These are phyloP conservation scores for Smittia aterrima DNA, from an alignment of 2,888 invertebrate species.

Conservation along the genomic window DNA sequence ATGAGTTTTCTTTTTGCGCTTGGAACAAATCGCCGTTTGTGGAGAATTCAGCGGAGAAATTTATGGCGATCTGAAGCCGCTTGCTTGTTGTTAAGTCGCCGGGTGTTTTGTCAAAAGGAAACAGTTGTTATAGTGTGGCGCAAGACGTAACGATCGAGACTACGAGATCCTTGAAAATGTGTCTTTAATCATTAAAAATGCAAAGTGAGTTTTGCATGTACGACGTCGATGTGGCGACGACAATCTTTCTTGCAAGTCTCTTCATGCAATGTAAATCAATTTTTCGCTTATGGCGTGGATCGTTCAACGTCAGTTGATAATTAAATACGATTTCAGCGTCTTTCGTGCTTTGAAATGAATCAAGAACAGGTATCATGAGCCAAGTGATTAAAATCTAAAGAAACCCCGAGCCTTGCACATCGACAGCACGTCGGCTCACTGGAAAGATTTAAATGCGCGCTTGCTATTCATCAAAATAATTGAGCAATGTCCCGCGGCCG, in stretches of 20 bases:
- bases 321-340: constrained; percentile 23
- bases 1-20: neutral
- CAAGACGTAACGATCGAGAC: neutral
- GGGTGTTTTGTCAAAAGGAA: constrained; percentile 1
- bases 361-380: constrained; percentile 5
- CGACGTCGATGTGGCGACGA: neutral
- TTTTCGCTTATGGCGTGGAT: constrained; percentile 39
- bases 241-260: neutral
- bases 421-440: neutral
- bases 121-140: too few relatives aligned
- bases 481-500: constrained; percentile 27
- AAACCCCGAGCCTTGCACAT: neutral
- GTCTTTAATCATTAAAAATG: constrained; percentile 20
- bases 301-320: constrained; percentile 39
- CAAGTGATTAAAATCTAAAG: constrained; percentile 25
- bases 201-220: neutral
- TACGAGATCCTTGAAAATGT: constrained; percentile 7
- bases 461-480: constrained; percentile 37
- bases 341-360: neutral
- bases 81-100: neutral
- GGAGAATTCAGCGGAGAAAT: neutral
- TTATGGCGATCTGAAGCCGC: neutral
- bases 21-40: constrained; percentile 2
- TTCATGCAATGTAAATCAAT: constrained; percentile 35
- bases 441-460: neutral